Base-by-base conservation (phyloP, 1,140 invertebrate species). In the Apis laboriosa region DNA sequence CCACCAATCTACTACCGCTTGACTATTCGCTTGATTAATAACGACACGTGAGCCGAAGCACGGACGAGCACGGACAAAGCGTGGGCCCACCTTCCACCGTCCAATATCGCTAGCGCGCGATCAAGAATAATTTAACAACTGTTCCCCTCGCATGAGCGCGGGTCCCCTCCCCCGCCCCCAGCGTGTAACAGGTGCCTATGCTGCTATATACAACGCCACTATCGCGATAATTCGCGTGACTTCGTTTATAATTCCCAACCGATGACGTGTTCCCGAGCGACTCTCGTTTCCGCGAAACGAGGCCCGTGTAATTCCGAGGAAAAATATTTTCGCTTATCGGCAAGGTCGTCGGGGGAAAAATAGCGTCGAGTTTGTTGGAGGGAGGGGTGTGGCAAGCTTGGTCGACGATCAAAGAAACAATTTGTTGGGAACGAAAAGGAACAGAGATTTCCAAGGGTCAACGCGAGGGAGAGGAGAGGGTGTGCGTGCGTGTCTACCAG, bases 401-500 rank as follows among this genome's bases (percentile, higher is more conserved):
- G 24, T 13, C 17, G 1, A 28, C 58, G 58, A 73, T 55, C 68
- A 12, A 67, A 76, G 72, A 81, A 81, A 81, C 79, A 81, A 81
- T 81, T 81, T 81, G 79, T 15, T 34, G 53, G 7, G 2, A n/a
- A n/a, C 34, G 8, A 73, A 28, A 76, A n/a, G 55, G 34, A 43
- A 56, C 28, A 66, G 43, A 76, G 71, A 80, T 80, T 73, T 80
- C 56, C 56, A 55, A 28, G 77, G 77, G 70, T 80, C 68, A 63
- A 79, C 53, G 51, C 17, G 72, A 71, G 17, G 68, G 13, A 1
- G 13, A 13, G 49, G 49, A 34, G 9, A 9, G 1, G 9, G 64
- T 21, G 12, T 56, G 34, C 2, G 34, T 43, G 34, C 0, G 64
- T 21, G 9, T 56, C 4, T 7, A 43, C 4, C 28, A 8, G n/a